phyloP scores from a whole-genome alignment of 2,113 vertebrate species.

The Montifringilla adamsi region DNA sequence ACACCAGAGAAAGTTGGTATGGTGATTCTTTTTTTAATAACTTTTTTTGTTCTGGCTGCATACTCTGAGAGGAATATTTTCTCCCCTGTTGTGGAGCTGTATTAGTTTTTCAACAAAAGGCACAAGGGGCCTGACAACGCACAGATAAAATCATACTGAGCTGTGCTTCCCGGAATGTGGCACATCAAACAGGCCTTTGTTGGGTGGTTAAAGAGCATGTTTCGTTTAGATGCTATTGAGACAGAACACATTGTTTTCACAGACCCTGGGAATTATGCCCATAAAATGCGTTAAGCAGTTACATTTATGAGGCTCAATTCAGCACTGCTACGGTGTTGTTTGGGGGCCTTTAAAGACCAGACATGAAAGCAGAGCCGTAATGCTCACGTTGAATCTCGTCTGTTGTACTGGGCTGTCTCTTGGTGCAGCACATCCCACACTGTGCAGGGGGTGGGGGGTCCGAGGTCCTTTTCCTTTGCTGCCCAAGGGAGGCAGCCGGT shows the following conservation, averaged over 20 bases:
- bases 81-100: not conserved
- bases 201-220: not conserved
- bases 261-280: conserved; percentile 40
- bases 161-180: conserved; percentile 51
- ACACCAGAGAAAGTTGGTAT: not conserved
- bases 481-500: not conserved
- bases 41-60: not conserved
- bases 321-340: not conserved
- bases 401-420: not conserved
- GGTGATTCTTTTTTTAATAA: not conserved
- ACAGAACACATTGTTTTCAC: conserved; percentile 49
- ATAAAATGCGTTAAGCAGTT: not conserved
- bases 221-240: conserved; percentile 23
- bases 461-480: not conserved
- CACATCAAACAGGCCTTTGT: conserved; percentile 38
- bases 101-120: conserved; percentile 29
- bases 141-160: conserved; percentile 52
- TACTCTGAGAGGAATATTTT: not conserved
- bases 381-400: not conserved
- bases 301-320: conserved; percentile 10
- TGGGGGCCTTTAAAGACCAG: conserved; percentile 25
- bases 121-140: not conserved
- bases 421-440: fast-evolving
- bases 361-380: not conserved
- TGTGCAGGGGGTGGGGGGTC: not conserved